Conservation (phyloP, 2,113 vertebrate species). For the Mystacornis crossleyi region DNA sequence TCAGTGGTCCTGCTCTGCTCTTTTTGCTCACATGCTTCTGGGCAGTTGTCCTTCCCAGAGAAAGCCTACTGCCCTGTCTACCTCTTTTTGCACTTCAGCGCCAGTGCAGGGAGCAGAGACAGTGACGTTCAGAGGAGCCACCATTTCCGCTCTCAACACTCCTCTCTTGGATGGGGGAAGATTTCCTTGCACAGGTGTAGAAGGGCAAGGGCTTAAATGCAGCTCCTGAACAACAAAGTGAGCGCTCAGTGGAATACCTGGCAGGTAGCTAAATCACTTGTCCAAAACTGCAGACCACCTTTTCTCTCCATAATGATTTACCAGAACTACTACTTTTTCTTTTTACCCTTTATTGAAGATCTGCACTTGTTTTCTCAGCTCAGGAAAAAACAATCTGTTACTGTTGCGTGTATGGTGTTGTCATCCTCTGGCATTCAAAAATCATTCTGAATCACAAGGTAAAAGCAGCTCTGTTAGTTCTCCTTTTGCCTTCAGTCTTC, state of each 20-base stretch:
- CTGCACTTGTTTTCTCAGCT: not conserved
- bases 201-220: not conserved
- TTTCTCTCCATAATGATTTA: not conserved
- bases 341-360: not conserved
- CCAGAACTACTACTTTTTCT: not conserved
- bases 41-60: too few species aligned
- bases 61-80: not conserved
- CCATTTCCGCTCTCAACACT: not conserved
- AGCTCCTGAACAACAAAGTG: not conserved
- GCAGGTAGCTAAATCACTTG: not conserved
- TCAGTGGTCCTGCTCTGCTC: not conserved
- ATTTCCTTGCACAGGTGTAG: not conserved
- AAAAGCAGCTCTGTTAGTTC: not conserved
- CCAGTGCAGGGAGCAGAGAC: accelerated
- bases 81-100: accelerated
- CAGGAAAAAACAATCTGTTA: not conserved
- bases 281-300: not conserved
- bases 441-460: not conserved
- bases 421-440: not conserved
- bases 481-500: not conserved
- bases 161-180: not conserved
- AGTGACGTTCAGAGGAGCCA: not conserved
- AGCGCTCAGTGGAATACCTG: not conserved
- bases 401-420: not conserved
- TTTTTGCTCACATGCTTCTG: not conserved